phyloP scores from a whole-genome alignment of 2,888 invertebrate genomes.

The Sympetrum striolatum region DNA sequence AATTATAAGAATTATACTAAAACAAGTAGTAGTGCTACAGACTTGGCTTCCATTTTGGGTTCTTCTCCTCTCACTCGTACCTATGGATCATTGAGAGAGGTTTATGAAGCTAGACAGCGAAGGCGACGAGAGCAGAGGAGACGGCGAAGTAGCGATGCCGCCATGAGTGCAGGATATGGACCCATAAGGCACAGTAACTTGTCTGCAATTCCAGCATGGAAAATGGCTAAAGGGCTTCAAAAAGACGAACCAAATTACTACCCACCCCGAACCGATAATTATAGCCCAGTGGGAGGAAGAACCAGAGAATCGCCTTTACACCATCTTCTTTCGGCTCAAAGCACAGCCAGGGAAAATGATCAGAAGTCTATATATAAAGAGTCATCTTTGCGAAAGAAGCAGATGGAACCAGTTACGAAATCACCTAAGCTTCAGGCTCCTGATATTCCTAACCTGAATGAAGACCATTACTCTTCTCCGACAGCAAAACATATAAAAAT shows the following conservation, averaged over 20 bases:
- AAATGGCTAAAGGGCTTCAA: neutral
- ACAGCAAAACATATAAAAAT: conserved; percentile 45
- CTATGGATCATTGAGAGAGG: conserved; percentile 75
- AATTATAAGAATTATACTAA: neutral
- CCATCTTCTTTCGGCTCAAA: neutral
- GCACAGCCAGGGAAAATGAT: neutral
- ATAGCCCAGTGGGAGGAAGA: neutral
- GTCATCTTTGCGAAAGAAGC: neutral
- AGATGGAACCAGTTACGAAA: neutral
- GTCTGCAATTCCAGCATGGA: conserved; percentile 13
- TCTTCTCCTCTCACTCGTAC: conserved; percentile 60
- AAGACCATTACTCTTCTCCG: conserved; percentile 48
- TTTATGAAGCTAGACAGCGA: conserved; percentile 68
- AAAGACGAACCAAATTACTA: neutral
- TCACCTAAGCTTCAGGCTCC: neutral
- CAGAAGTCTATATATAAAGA: neutral
- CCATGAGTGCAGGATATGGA: neutral
- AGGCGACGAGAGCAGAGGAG: conserved; percentile 29
- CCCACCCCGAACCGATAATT: neutral
- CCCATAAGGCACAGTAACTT: neutral
- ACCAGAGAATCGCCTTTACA: neutral
- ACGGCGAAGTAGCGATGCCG: conserved; percentile 44
- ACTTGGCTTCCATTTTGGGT: conserved; percentile 48
- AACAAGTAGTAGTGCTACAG: conserved; percentile 22
- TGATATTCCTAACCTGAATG: neutral